Evolutionary conservation across 37 sponge, comb jelly and placozoan species (phyloP).

Genomic region (Hormiphora californensis): DNA sequence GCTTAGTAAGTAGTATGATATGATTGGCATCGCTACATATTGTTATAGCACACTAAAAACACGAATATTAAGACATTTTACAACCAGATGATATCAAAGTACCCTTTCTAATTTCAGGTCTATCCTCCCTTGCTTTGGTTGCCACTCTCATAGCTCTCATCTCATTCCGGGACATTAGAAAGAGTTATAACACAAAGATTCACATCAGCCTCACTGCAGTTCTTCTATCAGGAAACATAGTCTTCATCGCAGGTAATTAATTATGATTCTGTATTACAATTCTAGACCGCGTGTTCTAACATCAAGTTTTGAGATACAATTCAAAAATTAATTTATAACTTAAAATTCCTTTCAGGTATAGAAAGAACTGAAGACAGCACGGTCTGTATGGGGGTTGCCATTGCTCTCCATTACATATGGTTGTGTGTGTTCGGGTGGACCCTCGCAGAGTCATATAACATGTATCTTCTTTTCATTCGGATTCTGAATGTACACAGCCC

Average conservation of each 20-base stretch:
- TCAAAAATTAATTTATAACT: too few relatives aligned
- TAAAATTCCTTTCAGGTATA: background rate
- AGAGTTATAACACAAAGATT: background rate
- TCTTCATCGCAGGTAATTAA: conserved; percentile 27
- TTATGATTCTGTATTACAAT: too few relatives aligned
- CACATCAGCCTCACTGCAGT: conserved; percentile 16
- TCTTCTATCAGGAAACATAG: background rate
- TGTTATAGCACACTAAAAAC: too few relatives aligned
- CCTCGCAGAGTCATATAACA: conserved; percentile 20
- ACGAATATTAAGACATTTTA: too few relatives aligned
- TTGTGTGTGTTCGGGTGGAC: conserved; percentile 4
- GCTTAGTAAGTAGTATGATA: too few relatives aligned
- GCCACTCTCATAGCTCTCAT: background rate
- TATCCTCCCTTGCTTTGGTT: background rate
- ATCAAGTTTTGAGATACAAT: too few relatives aligned
- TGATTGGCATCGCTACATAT: too few relatives aligned
- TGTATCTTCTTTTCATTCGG: conserved; percentile 2
- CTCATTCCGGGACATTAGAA: background rate
- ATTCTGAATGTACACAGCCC: background rate
- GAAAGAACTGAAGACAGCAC: background rate
- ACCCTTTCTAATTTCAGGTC: too few relatives aligned
- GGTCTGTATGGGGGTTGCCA: background rate
- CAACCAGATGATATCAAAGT: too few relatives aligned
- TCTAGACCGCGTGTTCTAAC: too few relatives aligned
- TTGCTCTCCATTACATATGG: conserved; percentile 30